phyloP scores from a whole-genome alignment of 2,797 vertebrate species.

The Gymnothorax reevesii region DNA sequence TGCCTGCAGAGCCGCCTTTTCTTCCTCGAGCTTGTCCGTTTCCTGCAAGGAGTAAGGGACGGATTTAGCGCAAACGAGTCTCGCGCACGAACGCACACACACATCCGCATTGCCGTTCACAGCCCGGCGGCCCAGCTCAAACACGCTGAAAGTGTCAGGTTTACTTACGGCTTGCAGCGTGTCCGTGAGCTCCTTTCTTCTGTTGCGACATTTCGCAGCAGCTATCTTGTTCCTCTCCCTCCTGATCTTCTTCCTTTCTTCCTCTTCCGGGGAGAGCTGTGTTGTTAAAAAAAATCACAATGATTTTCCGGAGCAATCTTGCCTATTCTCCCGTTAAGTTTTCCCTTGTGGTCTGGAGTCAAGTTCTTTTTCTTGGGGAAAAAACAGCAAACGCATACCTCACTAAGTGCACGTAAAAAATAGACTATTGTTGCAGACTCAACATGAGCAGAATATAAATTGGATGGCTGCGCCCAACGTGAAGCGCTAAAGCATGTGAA shows the following conservation, averaged over 20 bases:
- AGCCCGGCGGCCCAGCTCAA: conserved; percentile 10
- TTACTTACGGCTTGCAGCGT: conserved; percentile 86
- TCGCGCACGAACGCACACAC: not conserved
- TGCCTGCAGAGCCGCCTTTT: conserved; percentile 83
- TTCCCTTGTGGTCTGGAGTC: conserved; percentile 45
- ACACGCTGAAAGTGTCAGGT: not conserved
- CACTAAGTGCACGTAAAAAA: conserved; percentile 74
- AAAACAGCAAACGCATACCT: conserved; percentile 56
- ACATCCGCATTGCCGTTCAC: not conserved
- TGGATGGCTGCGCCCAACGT: conserved; percentile 52
- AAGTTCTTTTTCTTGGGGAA: conserved; percentile 51
- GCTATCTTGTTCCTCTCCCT: conserved; percentile 95
- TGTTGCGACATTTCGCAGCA: conserved; percentile 93
- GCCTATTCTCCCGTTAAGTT: conserved; percentile 47
- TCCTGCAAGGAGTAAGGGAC: conserved; percentile 71
- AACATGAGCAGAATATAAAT: conserved; percentile 68
- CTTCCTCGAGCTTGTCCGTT: conserved; percentile 89
- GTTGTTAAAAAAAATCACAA: conserved; percentile 46
- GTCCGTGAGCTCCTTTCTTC: conserved; percentile 87
- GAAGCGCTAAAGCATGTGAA: conserved; percentile 46
- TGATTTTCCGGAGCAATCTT: conserved; percentile 41
- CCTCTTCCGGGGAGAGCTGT: conserved; percentile 88
- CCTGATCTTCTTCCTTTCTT: conserved; percentile 86
- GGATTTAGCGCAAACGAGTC: not conserved
- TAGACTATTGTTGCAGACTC: conserved; percentile 64